These are phyloP conservation scores for Limnephilus rhombicus DNA, from an alignment of 2,888 invertebrate species.

Conservation along the genomic window DNA sequence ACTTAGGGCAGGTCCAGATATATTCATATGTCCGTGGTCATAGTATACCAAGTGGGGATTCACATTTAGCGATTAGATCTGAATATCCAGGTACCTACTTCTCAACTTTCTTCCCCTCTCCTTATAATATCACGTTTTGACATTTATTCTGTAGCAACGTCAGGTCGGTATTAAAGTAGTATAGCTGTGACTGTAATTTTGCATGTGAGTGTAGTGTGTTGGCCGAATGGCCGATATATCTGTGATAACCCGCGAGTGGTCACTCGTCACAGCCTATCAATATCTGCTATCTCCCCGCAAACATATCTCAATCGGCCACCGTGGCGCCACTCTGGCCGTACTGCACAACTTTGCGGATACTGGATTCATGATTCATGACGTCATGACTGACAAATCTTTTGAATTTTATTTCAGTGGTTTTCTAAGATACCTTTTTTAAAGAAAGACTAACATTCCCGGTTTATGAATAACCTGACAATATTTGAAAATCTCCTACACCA, in stretches of 20 bases:
- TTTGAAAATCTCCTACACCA: too few species aligned
- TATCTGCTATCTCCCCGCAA: not conserved
- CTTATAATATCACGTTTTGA: too few species aligned
- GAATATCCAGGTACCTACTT: too few species aligned
- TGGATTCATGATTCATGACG: not conserved
- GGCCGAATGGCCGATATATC: not conserved
- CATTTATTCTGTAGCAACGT: too few species aligned
- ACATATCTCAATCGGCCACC: not conserved
- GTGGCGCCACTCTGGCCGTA: not conserved
- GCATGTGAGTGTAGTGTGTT: not conserved
- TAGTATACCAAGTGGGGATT: too few species aligned
- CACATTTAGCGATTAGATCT: too few species aligned
- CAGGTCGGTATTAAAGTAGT: too few species aligned
- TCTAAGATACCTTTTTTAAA: not conserved
- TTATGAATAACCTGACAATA: too few species aligned
- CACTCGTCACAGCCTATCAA: not conserved
- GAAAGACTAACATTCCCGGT: too few species aligned
- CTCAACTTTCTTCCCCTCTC: too few species aligned
- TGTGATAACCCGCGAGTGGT: not conserved
- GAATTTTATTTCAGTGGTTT: not conserved
- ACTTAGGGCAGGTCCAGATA: too few species aligned
- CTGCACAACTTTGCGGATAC: not conserved
- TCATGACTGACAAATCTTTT: not conserved
- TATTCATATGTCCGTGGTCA: too few species aligned
- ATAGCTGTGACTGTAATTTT: not conserved